These are phyloP conservation scores for Sinocyclocheilus anophthalmus DNA, from an alignment of 2,113 vertebrate species.

Conservation along the genomic window DNA sequence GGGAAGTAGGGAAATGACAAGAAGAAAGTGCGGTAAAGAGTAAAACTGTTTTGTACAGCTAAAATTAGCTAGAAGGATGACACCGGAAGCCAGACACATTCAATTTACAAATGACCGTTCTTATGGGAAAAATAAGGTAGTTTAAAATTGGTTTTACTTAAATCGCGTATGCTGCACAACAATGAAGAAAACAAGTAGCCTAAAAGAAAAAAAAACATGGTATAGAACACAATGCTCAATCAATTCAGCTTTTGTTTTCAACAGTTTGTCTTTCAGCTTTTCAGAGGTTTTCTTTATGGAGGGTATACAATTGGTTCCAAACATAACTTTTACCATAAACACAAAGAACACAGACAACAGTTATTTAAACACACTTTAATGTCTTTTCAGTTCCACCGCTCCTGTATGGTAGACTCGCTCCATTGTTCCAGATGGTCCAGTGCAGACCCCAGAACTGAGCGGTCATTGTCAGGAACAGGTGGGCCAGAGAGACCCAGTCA, in stretches of 20 bases:
- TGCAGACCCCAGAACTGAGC: constrained; percentile 40
- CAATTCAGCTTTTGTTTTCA: neutral
- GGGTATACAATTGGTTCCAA: neutral
- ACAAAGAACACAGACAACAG: neutral
- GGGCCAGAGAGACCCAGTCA: constrained; percentile 42
- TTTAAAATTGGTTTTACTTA: neutral
- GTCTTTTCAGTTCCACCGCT: neutral
- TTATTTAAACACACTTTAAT: neutral
- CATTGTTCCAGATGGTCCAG: constrained; percentile 28
- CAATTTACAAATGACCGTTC: too few species aligned
- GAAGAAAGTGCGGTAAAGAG: too few species aligned
- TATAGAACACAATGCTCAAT: neutral
- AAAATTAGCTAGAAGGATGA: too few species aligned
- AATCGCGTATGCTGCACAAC: neutral
- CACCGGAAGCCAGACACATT: too few species aligned
- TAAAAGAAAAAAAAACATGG: neutral
- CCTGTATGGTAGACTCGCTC: neutral
- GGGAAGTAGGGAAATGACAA: neutral
- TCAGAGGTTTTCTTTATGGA: neutral
- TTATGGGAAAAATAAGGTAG: too few species aligned
- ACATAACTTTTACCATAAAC: neutral
- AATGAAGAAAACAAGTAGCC: neutral
- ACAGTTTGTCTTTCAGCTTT: neutral
- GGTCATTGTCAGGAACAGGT: constrained; percentile 48
- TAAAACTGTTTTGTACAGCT: too few species aligned